These are phyloP conservation scores for Pelecanoides urinatrix DNA, from an alignment of 2,113 vertebrate genomes.

Conservation along the genomic window DNA sequence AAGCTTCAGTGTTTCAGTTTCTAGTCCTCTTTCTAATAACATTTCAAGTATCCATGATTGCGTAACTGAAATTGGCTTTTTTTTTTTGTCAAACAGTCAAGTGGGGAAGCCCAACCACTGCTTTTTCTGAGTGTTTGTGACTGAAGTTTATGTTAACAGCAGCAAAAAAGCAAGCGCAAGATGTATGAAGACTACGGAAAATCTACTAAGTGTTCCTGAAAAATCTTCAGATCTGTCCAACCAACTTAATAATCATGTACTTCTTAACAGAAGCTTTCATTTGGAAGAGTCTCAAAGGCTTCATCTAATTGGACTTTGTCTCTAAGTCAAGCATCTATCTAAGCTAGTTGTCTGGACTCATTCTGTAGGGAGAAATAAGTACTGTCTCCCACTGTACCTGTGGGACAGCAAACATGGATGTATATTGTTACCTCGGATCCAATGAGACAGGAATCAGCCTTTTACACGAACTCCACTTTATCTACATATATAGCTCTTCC, in stretches of 20 bases:
- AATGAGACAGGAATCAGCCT: background rate
- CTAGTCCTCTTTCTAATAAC: background rate
- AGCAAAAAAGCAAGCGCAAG: background rate
- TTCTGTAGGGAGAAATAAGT: background rate
- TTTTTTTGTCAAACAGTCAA: background rate
- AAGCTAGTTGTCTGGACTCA: background rate
- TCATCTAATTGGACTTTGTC: background rate
- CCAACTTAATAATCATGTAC: background rate
- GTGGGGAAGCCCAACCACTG: background rate
- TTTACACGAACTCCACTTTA: background rate
- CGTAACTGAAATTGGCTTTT: background rate
- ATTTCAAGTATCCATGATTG: background rate
- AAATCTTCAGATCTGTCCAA: background rate
- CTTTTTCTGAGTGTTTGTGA: background rate
- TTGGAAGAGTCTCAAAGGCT: background rate
- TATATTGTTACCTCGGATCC: background rate
- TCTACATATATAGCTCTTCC: background rate
- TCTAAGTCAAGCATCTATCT: background rate
- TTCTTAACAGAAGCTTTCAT: background rate
- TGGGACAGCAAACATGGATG: background rate
- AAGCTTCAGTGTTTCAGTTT: background rate
- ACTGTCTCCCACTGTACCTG: background rate
- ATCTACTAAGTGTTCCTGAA: background rate
- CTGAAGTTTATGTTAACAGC: background rate
- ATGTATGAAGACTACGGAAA: background rate